Percentiles rank a stretch among this genome's conserved stretches.
These are phyloP conservation scores for Acropora yongei DNA, from an alignment of 64 coral and sea anemone genomes.

Conservation along the genomic window DNA sequence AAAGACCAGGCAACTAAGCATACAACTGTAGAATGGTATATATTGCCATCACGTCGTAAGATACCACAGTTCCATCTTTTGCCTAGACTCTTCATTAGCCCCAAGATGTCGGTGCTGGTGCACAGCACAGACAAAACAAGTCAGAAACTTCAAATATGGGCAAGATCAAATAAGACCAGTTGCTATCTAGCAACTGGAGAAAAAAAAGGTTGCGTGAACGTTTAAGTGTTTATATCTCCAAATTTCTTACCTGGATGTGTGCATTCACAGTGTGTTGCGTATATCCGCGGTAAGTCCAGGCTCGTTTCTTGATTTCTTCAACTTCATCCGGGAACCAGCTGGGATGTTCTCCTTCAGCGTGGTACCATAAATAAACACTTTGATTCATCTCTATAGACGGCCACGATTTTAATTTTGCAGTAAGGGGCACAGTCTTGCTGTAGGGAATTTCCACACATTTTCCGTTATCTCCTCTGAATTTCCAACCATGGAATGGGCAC, in stretches of 20 bases:
- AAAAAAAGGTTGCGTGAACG: not conserved
- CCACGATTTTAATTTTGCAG: slow-evolving; percentile 83
- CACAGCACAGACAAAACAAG: too few relatives aligned
- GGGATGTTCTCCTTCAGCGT: slow-evolving; percentile 84
- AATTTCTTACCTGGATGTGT: slow-evolving; percentile 76
- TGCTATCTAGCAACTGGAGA: too few relatives aligned
- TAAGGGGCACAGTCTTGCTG: slow-evolving; percentile 64
- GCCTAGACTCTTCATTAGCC: too few relatives aligned
- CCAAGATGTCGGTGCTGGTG: too few relatives aligned
- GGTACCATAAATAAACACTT: slow-evolving; percentile 88
- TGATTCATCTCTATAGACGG: slow-evolving; percentile 73
- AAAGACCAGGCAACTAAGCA: too few relatives aligned
- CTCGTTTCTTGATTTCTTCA: slow-evolving; percentile 75
- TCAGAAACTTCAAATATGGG: too few relatives aligned
- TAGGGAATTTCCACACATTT: slow-evolving; percentile 86
- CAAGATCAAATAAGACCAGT: too few relatives aligned
- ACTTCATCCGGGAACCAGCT: slow-evolving; percentile 85
- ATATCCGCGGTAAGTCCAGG: slow-evolving; percentile 75
- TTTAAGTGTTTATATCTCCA: not conserved
- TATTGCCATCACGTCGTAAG: too few relatives aligned
- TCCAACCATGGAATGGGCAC: slow-evolving; percentile 96
- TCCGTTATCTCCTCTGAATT: slow-evolving; percentile 73
- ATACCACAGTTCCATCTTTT: too few relatives aligned
- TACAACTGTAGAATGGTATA: too few relatives aligned
- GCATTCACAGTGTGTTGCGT: slow-evolving; percentile 85